These are phyloP conservation scores for Cacoxenus indagator DNA, from an alignment of 2,888 invertebrate genomes.

Conservation along the genomic window DNA sequence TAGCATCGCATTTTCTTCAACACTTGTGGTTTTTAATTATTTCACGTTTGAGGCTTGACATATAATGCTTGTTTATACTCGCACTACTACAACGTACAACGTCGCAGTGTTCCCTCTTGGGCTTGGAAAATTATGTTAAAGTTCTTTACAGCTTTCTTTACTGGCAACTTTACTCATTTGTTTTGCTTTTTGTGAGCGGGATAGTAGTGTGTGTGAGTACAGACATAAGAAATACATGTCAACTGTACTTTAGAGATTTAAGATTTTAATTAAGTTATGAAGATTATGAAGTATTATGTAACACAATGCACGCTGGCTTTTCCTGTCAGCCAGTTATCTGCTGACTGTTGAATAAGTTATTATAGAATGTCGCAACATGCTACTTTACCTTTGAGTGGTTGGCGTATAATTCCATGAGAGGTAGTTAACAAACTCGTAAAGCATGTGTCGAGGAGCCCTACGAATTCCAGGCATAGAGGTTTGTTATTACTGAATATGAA, in stretches of 20 bases:
- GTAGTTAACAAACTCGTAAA: no score
- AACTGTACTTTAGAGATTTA: constrained; percentile 32
- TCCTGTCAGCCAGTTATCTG: neutral
- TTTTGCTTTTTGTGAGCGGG: neutral
- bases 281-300: neutral
- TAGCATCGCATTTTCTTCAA: constrained; percentile 40
- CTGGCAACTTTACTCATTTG: neutral
- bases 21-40: constrained; percentile 57
- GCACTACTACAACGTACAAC: neutral
- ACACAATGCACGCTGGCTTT: neutral
- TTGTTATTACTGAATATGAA: no score
- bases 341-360: no score
- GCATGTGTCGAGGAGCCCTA: no score
- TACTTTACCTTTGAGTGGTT: no score
- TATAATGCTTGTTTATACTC: constrained; percentile 28
- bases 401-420: no score
- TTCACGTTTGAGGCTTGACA: constrained; percentile 41
- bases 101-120: constrained; percentile 19
- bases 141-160: constrained; percentile 2
- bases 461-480: no score
- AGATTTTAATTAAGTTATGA: constrained; percentile 43
- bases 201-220: constrained; percentile 4
- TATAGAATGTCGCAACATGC: neutral
- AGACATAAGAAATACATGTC: constrained; percentile 20
- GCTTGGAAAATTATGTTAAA: constrained; percentile 15